These are phyloP conservation scores for Zelleria hepariella DNA, from an alignment of 2,888 invertebrate species.

Conservation along the genomic window DNA sequence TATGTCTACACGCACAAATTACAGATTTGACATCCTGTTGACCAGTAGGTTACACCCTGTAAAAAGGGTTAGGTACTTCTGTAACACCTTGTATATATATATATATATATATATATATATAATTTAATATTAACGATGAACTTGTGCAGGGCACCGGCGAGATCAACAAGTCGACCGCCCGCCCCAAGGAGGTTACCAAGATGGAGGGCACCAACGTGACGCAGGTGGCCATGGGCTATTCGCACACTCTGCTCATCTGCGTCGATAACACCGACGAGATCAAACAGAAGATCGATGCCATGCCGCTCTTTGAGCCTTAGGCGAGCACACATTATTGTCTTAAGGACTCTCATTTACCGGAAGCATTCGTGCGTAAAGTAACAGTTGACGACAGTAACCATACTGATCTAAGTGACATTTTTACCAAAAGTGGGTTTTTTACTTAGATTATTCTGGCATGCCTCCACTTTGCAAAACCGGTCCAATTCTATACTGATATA, in stretches of 20 bases:
- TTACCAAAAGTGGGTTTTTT: too few species aligned
- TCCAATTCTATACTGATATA: too few species aligned
- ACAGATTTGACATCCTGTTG: too few species aligned
- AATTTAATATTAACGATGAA: too few species aligned
- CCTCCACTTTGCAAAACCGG: too few species aligned
- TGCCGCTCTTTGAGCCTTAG: constrained; percentile 63
- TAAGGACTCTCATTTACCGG: not conserved
- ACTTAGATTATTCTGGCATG: too few species aligned
- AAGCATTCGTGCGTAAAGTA: not conserved
- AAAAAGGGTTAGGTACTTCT: too few species aligned
- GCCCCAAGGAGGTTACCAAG: constrained; percentile 87
- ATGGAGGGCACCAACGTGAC: constrained; percentile 83
- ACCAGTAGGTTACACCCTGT: too few species aligned
- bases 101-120: too few species aligned
- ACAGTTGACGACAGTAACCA: not conserved
- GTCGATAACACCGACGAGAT: constrained; percentile 68
- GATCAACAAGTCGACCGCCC: constrained; percentile 87
- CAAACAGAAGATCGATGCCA: constrained; percentile 60
- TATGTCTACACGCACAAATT: too few species aligned
- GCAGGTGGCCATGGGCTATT: constrained; percentile 86
- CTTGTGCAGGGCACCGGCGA: constrained; percentile 91
- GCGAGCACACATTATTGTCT: not conserved
- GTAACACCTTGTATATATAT: too few species aligned
- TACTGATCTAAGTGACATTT: not conserved
- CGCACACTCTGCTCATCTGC: constrained; percentile 81